Evolutionary conservation across 2,797 vertebrate species (phyloP).

Genomic region (Molossus alvarezi): DNA sequence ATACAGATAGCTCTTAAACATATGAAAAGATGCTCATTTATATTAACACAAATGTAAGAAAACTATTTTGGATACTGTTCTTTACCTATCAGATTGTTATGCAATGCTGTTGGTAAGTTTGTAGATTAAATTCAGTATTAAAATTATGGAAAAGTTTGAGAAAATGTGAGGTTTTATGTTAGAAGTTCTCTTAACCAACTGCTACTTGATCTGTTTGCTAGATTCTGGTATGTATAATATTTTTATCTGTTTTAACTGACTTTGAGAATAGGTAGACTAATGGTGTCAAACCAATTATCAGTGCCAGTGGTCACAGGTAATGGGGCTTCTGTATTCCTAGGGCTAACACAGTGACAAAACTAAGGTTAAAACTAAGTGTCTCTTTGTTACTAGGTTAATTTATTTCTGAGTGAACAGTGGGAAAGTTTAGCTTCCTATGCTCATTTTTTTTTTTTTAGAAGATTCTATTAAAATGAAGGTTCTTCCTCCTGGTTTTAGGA

Average conservation of each 20-base stretch:
- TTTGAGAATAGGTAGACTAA: not conserved
- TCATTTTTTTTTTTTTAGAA: not conserved
- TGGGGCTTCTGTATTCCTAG: not conserved
- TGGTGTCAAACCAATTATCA: not conserved
- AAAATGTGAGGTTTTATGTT: not conserved
- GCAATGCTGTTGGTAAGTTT: not conserved
- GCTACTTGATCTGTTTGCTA: not conserved
- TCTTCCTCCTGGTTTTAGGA: slow-evolving; percentile 88
- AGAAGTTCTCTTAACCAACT: not conserved
- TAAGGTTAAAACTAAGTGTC: not conserved
- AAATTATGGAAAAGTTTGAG: slow-evolving; percentile 35
- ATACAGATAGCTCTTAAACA: not conserved
- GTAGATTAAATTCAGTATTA: not conserved
- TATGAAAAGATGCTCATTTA: slow-evolving; percentile 18
- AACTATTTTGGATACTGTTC: not conserved
- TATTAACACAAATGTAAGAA: not conserved
- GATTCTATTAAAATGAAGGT: not conserved
- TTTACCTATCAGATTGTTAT: not conserved
- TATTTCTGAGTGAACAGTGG: not conserved
- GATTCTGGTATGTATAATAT: not conserved
- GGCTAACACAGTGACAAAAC: not conserved
- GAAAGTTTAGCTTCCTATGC: slow-evolving; percentile 34
- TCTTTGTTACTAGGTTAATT: slow-evolving; percentile 20
- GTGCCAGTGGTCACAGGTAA: not conserved
- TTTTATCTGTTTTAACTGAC: not conserved